These are phyloP conservation scores for Julus scanicus DNA, from an alignment of 2,888 invertebrate genomes.

Conservation along the genomic window DNA sequence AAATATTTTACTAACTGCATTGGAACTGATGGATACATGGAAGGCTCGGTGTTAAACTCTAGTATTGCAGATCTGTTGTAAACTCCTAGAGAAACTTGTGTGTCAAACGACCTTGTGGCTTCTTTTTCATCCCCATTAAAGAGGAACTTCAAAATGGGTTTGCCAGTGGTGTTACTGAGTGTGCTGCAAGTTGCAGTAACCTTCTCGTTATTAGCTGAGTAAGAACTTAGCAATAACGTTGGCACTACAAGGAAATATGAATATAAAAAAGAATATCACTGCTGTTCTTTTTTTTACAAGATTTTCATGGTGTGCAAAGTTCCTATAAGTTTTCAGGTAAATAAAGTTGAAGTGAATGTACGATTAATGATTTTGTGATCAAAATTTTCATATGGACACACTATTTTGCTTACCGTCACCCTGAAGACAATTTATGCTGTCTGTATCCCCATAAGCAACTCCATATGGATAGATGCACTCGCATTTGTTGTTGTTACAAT, in stretches of 20 bases:
- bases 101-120: background rate
- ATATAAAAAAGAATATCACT: no score
- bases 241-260: background rate
- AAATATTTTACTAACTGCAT: background rate
- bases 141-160: background rate
- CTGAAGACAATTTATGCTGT: background rate
- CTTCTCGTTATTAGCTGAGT: background rate
- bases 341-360: no score
- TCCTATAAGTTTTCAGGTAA: no score
- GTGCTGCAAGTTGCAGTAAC: constrained; percentile 4
- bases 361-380: no score
- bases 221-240: background rate
- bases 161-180: background rate
- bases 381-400: background rate
- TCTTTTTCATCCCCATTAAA: background rate
- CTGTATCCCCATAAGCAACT: background rate
- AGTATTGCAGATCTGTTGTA: background rate
- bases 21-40: background rate
- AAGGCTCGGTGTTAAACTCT: background rate
- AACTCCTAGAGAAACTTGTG: background rate
- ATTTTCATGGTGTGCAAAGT: no score
- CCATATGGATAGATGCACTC: constrained; percentile 6
- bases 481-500: background rate
- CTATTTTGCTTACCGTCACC: background rate
- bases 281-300: no score